Conservation (phyloP, 2,797 vertebrate genomes). For the Pantherophis alleghaniensis region DNA sequence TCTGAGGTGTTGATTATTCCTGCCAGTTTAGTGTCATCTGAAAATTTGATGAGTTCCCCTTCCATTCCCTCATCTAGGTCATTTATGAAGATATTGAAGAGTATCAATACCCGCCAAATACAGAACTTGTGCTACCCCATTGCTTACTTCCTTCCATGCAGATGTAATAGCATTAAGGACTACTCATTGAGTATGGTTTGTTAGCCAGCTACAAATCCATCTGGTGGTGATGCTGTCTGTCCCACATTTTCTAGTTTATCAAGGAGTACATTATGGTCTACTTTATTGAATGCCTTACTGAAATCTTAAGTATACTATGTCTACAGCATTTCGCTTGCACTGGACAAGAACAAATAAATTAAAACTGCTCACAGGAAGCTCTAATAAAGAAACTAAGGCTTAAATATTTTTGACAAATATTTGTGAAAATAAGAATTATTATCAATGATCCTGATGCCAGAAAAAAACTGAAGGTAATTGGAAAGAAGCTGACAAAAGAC, state of each 20-base stretch:
- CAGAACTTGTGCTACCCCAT: not conserved
- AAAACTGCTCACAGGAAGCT: not conserved
- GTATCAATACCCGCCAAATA: not conserved
- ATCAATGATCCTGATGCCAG: not conserved
- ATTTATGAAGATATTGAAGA: not conserved
- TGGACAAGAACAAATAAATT: not conserved
- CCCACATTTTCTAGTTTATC: not conserved
- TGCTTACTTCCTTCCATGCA: not conserved
- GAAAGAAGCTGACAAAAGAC: not conserved
- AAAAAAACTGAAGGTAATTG: not conserved
- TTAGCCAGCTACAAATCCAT: not conserved
- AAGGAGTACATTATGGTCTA: not conserved
- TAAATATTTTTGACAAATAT: not conserved
- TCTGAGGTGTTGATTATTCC: not conserved
- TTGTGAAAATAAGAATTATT: not conserved
- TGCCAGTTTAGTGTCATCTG: not conserved
- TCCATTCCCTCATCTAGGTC: not conserved
- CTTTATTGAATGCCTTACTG: not conserved
- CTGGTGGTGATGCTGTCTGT: not conserved
- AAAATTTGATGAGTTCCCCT: not conserved
- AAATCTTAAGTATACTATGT: not conserved
- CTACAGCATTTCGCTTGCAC: not conserved
- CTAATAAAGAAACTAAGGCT: not conserved
- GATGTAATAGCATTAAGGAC: not conserved
- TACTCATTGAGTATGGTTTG: not conserved